A percentile compares a stretch with the other conserved stretches of the same genome.
Evolutionary conservation across 2,113 vertebrate species (phyloP).

Genomic region (Tretioscincus oriximinensis): DNA sequence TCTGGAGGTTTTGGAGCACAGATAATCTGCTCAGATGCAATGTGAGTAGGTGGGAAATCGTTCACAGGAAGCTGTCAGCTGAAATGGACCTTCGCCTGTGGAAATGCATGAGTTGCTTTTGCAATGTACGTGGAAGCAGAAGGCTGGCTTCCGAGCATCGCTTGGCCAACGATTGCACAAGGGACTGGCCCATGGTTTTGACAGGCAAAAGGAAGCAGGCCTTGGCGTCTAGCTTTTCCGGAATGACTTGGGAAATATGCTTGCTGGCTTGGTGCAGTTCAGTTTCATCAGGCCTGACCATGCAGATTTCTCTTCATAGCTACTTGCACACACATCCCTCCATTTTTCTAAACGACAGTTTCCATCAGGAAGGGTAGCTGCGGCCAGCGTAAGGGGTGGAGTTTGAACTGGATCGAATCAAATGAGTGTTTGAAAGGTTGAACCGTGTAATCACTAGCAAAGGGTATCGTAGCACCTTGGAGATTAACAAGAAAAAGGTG

Average conservation of each 20-base stretch:
- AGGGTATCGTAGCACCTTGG: too few relatives aligned
- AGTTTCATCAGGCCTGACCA: neutral
- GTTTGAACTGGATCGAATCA: too few relatives aligned
- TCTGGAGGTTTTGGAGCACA: too few relatives aligned
- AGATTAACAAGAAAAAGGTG: too few relatives aligned
- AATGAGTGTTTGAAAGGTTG: too few relatives aligned
- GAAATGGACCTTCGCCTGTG: neutral
- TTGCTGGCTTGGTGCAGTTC: neutral
- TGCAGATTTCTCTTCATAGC: neutral
- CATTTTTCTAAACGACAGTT: neutral
- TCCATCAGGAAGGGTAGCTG: neutral
- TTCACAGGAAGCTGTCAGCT: neutral
- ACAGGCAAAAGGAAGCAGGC: neutral
- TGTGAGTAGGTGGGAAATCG: too few relatives aligned
- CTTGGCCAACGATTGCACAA: neutral
- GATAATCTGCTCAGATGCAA: accelerated
- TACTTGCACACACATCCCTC: neutral
- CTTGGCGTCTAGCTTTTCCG: too few relatives aligned
- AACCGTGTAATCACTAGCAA: too few relatives aligned
- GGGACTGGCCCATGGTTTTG: neutral
- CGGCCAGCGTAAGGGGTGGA: neutral
- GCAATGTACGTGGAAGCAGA: neutral
- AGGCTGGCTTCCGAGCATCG: neutral
- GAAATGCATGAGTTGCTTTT: neutral
- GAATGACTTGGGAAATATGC: too few relatives aligned